Percentiles rank a stretch among this genome's conserved stretches.
Evolutionary conservation across 2,888 invertebrate genomes (phyloP).

Genomic region (Mystacides longicornis): DNA sequence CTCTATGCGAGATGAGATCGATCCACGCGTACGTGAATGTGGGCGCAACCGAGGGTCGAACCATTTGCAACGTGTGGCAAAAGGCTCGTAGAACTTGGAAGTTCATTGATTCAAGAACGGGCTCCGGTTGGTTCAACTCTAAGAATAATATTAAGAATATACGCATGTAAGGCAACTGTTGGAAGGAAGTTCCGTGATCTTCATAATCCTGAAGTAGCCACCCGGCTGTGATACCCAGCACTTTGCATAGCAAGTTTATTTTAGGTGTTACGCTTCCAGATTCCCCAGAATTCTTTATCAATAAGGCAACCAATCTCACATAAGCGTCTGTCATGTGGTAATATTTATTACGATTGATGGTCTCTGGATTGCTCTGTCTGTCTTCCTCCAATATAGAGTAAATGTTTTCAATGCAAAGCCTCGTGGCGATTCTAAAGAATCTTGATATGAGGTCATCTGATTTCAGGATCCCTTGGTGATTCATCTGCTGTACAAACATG

Average conservation of each 20-base stretch:
- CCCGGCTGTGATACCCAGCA: constrained; percentile 90
- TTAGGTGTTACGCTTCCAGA: constrained; percentile 89
- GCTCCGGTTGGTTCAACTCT: constrained; percentile 90
- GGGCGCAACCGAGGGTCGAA: constrained; percentile 88
- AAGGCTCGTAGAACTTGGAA: constrained; percentile 92
- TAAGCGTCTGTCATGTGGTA: constrained; percentile 95
- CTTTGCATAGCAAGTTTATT: constrained; percentile 93
- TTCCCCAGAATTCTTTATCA: constrained; percentile 93
- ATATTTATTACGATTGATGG: constrained; percentile 73
- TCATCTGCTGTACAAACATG: constrained; percentile 94
- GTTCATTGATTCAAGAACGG: constrained; percentile 89
- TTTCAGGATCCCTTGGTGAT: constrained; percentile 84
- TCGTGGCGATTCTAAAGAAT: constrained; percentile 94
- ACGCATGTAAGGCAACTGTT: constrained; percentile 95
- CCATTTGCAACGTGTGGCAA: constrained; percentile 89
- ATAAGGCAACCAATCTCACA: constrained; percentile 83
- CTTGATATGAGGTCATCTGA: constrained; percentile 95
- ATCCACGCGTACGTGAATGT: constrained; percentile 98
- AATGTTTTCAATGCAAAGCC: constrained; percentile 92
- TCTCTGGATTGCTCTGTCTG: constrained; percentile 53
- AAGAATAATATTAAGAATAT: constrained; percentile 94
- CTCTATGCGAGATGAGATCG: constrained; percentile 93
- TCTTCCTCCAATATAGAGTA: constrained; percentile 78
- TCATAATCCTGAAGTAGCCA: constrained; percentile 96
- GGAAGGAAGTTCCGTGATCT: constrained; percentile 80